Base-by-base conservation (phyloP, 1,140 invertebrate species). In the Drosophila sturtevanti region DNA sequence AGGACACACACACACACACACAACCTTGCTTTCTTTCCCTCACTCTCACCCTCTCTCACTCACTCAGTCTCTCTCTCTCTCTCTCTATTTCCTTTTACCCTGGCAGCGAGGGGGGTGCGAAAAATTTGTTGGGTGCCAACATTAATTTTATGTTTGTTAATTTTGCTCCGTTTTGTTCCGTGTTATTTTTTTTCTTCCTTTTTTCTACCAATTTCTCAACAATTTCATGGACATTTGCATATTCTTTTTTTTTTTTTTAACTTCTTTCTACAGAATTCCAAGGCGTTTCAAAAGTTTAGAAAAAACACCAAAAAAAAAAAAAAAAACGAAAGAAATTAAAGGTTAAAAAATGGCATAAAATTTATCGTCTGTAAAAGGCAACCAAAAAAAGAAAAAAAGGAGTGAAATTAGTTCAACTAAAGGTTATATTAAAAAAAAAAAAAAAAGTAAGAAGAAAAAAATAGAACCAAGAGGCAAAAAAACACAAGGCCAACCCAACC, bases 131-230 rank as follows among this genome's bases (percentile, higher is more conserved):
- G 84, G 84, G 84, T 87, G 84, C 84, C 81, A 89, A 87, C 84
- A 87, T 87, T 87, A 87, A 89, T 87, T 87, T 87, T 87, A 87
- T 87, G 84, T 89, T 87, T 87, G 84, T 87, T 87, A 87, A 87
- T 87, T 87, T 87, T 85, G 6, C 89, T 87, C 84, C 54, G 18
- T 21, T 48, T 16, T 48, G 41, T 48, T 48, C 41, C 18, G 9
- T 48, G 18, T 34, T 34, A 14, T 87, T 89, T 84, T 87, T 71
- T 79, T 78, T 51, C 7, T 63, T 38, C 77, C 55, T 69, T 86
- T 79, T 85, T 86, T 63, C 18, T 72, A 72, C 62, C 60, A 81
- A 63, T 73, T 82, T 62, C 66, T 62, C 35, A 68, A 82, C 84
- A 79, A 79, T 87, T 87, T 87, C 84, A 87, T 78, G 84, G 76